These are phyloP conservation scores for Drosophila mayaguana DNA, from an alignment of 2,888 invertebrate species.

Conservation along the genomic window DNA sequence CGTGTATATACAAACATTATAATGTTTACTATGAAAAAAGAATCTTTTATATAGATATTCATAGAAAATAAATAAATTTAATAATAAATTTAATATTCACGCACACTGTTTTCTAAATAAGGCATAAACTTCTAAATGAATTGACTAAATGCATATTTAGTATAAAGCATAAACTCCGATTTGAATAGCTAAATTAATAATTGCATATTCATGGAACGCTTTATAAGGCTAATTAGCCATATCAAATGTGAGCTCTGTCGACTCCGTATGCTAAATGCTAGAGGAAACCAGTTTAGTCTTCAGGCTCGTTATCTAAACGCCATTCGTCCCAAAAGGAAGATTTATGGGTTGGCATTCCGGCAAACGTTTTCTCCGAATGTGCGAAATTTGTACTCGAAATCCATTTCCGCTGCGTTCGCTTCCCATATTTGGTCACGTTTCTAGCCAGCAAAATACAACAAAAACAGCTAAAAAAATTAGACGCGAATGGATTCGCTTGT, in stretches of 20 bases:
- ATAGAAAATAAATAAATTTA: background rate
- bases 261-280: background rate
- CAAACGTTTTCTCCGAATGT: slow-evolving; percentile 39
- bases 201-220: slow-evolving; percentile 1
- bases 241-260: background rate
- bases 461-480: slow-evolving; percentile 10
- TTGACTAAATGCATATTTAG: background rate
- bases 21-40: background rate
- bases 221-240: slow-evolving; percentile 11
- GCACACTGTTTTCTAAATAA: background rate
- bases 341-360: background rate
- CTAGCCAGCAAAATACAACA: slow-evolving; percentile 21
- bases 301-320: background rate
- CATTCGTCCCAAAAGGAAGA: background rate
- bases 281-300: slow-evolving; percentile 14
- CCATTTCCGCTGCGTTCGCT: slow-evolving; percentile 42
- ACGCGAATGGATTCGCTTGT: slow-evolving; percentile 20
- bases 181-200: background rate
- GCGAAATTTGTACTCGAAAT: slow-evolving; percentile 17
- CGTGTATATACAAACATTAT: background rate
- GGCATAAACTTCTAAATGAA: background rate
- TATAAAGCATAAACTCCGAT: background rate
- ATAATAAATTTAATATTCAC: background rate
- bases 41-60: background rate
- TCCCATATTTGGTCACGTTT: slow-evolving; percentile 76